Evolutionary conservation across 2,797 vertebrate genomes (phyloP).

Genomic region (Hemitrygon akajei): DNA sequence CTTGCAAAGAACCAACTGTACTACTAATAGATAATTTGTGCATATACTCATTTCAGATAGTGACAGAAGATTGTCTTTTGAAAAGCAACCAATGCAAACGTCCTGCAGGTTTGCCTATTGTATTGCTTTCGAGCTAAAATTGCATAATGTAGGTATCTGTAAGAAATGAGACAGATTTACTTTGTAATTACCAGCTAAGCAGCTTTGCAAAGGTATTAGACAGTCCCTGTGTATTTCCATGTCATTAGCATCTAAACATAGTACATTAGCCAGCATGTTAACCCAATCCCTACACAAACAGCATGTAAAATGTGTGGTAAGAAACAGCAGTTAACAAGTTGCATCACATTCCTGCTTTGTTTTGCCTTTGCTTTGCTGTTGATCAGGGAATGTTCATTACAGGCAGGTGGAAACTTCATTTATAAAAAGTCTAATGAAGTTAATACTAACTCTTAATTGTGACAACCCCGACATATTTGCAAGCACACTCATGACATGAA

Average conservation of each 20-base stretch:
- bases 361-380: too few species aligned
- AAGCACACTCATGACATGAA: too few species aligned
- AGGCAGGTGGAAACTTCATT: too few species aligned
- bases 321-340: too few species aligned
- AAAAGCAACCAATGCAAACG: too few species aligned
- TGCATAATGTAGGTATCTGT: neutral
- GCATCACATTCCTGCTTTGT: too few species aligned
- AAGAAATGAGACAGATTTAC: neutral
- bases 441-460: too few species aligned
- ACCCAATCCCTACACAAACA: neutral
- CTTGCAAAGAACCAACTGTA: conserved; percentile 5
- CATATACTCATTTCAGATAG: neutral
- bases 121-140: neutral
- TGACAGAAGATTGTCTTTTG: neutral
- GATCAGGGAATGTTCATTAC: too few species aligned
- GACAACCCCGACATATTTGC: too few species aligned
- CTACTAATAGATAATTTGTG: neutral
- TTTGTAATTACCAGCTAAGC: neutral
- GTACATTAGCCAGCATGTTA: neutral
- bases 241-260: neutral
- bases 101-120: neutral
- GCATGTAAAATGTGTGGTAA: too few species aligned
- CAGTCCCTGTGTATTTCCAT: neutral
- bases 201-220: neutral
- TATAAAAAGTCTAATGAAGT: too few species aligned